Percentiles rank a stretch among this genome's conserved stretches.
These are phyloP conservation scores for Amiota mariae DNA, from an alignment of 2,888 invertebrate genomes.

Conservation along the genomic window DNA sequence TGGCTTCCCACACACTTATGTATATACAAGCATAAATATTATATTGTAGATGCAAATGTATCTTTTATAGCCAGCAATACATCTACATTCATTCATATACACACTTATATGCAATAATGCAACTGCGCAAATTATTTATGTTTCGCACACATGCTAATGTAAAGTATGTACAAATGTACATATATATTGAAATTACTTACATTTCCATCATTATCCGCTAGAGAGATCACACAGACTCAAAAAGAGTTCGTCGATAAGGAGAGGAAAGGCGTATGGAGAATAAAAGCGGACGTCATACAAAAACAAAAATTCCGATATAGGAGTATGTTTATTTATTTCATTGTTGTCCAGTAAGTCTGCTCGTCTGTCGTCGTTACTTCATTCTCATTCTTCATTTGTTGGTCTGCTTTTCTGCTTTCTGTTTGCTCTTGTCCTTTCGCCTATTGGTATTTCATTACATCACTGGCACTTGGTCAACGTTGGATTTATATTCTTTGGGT, in stretches of 20 bases:
- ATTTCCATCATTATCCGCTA: constrained; percentile 63
- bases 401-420: background rate
- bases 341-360: constrained; percentile 14
- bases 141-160: constrained; percentile 47
- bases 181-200: constrained; percentile 65
- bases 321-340: constrained; percentile 15
- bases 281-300: constrained; percentile 21
- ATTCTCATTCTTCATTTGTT: background rate
- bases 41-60: background rate
- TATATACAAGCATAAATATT: too few species aligned
- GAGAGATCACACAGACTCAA: constrained; percentile 19
- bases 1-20: background rate
- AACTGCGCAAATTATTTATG: constrained; percentile 58
- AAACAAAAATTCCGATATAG: constrained; percentile 19
- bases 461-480: constrained; percentile 34
- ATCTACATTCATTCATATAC: too few species aligned
- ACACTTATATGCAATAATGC: background rate
- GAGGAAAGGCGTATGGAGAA: background rate
- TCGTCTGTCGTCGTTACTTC: background rate
- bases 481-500: constrained; percentile 65
- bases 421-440: constrained; percentile 1
- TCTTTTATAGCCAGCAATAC: too few species aligned
- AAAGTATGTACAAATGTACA: constrained; percentile 62
- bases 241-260: background rate
- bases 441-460: background rate